phyloP scores from a whole-genome alignment of 2,888 invertebrate species.

The Nudaria mundana region DNA sequence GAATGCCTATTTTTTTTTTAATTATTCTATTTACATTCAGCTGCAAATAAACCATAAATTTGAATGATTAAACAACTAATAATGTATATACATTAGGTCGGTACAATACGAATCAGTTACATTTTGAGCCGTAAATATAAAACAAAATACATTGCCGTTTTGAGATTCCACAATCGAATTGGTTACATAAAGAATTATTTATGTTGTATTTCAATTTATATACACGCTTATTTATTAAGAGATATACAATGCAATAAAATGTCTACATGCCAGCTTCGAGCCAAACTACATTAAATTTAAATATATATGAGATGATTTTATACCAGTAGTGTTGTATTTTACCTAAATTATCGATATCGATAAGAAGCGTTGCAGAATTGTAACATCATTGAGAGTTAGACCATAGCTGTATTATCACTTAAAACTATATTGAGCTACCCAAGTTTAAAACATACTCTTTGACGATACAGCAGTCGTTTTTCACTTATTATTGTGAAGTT shows the following conservation, averaged over 20 bases:
- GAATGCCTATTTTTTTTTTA: conserved; percentile 59
- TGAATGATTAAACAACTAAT: conserved; percentile 31
- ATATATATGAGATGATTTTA: conserved; percentile 24
- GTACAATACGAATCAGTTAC: conserved; percentile 29
- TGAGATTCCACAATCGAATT: conserved; percentile 37
- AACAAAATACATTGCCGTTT: conserved; percentile 22
- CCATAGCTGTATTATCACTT: conserved; percentile 31
- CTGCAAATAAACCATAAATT: conserved; percentile 31
- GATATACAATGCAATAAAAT: conserved; percentile 38
- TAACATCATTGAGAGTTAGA: conserved; percentile 25
- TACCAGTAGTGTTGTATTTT: conserved; percentile 25
- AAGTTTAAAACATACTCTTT: conserved; percentile 39
- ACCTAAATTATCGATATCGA: conserved; percentile 29
- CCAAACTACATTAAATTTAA: conserved; percentile 29
- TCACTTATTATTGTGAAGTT: conserved; percentile 24
- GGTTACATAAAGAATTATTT: conserved; percentile 22
- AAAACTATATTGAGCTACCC: conserved; percentile 59
- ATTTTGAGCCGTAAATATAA: conserved; percentile 30
- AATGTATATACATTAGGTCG: conserved; percentile 32
- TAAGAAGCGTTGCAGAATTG: conserved; percentile 26
- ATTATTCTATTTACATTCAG: conserved; percentile 35
- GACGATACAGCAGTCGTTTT: conserved; percentile 30
- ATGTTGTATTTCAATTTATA: conserved; percentile 18
- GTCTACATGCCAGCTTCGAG: conserved; percentile 38
- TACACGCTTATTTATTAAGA: conserved; percentile 30